A percentile compares a stretch with the other conserved stretches of the same genome.
Conservation (phyloP, 2,113 vertebrate genomes). For the Geococcyx californianus region DNA sequence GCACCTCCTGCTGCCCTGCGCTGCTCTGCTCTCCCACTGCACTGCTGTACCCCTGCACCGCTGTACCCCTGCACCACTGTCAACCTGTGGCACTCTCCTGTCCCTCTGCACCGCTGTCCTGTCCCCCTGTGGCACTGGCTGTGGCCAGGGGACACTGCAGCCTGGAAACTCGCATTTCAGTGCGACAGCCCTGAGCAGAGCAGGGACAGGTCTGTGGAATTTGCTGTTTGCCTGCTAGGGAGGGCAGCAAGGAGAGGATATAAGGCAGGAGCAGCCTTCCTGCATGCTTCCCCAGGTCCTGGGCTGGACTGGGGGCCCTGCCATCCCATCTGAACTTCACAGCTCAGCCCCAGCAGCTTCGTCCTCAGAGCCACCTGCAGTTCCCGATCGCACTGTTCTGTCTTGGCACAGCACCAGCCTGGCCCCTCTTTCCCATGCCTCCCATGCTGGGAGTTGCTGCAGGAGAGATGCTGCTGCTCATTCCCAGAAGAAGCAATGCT, state of each 20-base stretch:
- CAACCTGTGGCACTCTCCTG: no score
- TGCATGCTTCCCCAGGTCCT: no score
- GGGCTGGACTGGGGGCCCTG: no score
- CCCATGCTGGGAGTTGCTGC: not conserved
- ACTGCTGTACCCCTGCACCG: not conserved
- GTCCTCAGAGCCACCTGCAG: accelerated
- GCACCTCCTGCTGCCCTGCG: no score
- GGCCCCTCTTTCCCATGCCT: not conserved
- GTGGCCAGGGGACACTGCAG: not conserved
- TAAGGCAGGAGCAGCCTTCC: no score
- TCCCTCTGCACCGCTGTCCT: no score
- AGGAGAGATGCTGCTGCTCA: not conserved
- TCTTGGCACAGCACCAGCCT: not conserved
- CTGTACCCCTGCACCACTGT: no score
- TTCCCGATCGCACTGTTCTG: accelerated
- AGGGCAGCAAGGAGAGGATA: no score
- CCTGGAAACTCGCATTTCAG: accelerated
- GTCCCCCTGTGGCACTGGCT: not conserved
- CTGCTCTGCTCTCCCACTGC: not conserved
- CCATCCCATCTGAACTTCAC: no score
- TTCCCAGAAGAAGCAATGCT: not conserved
- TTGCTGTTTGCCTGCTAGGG: not conserved
- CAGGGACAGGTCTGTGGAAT: not conserved
- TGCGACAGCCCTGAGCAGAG: not conserved
- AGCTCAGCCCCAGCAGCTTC: not conserved